phyloP scores from a whole-genome alignment of 2,797 vertebrate genomes.

The Chelonia mydas region DNA sequence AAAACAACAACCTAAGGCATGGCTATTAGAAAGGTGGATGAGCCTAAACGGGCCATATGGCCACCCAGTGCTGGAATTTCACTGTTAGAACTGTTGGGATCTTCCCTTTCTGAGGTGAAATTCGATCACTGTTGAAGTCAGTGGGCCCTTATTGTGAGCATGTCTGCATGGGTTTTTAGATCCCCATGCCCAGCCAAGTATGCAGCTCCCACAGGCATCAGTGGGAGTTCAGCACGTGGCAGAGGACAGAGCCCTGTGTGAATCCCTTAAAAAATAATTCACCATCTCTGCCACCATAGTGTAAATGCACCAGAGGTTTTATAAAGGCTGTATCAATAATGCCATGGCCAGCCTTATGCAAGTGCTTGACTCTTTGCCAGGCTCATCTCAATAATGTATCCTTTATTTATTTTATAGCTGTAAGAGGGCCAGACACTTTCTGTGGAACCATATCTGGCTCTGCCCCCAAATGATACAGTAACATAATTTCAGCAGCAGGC shows the following conservation, averaged over 20 bases:
- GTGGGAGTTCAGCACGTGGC: not conserved
- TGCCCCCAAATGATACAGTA: not conserved
- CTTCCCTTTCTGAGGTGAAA: not conserved
- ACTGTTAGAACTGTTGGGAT: not conserved
- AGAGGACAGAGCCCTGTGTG: not conserved
- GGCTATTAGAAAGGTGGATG: not conserved
- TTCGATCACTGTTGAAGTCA: not conserved
- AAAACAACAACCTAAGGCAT: not conserved
- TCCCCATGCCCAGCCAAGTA: not conserved
- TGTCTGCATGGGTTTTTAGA: not conserved
- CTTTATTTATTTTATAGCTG: not conserved
- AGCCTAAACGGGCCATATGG: not conserved
- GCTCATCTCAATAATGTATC: not conserved
- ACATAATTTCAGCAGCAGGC: not conserved
- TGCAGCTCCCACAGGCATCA: not conserved
- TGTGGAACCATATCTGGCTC: not conserved
- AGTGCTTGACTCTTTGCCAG: not conserved
- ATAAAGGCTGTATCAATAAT: not conserved
- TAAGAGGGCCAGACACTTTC: not conserved
- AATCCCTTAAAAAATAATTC: not conserved
- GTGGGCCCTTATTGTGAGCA: not conserved
- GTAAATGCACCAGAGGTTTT: not conserved
- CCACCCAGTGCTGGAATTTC: not conserved
- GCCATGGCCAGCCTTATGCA: not conserved
- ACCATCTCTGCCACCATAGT: not conserved